phyloP scores from a whole-genome alignment of 2,888 invertebrate species.

The Andricus curvator region DNA sequence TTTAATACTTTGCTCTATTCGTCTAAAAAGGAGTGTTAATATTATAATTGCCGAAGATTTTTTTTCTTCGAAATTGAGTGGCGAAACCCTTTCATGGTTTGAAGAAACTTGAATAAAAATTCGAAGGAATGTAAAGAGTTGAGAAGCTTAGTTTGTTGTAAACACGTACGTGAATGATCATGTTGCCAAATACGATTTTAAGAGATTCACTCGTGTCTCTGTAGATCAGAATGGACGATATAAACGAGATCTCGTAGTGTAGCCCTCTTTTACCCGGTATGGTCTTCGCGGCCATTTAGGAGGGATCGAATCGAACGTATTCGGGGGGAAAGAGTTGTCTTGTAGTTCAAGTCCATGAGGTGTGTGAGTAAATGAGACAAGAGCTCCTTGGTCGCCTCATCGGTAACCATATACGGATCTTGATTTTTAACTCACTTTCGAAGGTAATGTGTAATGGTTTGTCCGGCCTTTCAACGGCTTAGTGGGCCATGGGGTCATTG shows the following conservation, averaged over 20 bases:
- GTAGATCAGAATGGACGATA: not conserved
- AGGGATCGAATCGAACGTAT: constrained; percentile 34
- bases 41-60: too few relatives aligned
- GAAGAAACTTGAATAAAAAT: not conserved
- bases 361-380: constrained; percentile 48
- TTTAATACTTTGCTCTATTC: too few relatives aligned
- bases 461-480: constrained; percentile 35
- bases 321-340: constrained; percentile 43
- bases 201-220: not conserved
- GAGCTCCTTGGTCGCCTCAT: constrained; percentile 49
- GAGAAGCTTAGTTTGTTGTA: not conserved
- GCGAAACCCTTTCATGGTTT: too few relatives aligned
- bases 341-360: constrained; percentile 46
- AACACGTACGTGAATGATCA: not conserved
- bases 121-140: not conserved
- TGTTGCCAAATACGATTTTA: not conserved
- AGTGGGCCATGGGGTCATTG: constrained; percentile 52
- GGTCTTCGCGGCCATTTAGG: constrained; percentile 4
- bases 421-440: constrained; percentile 67
- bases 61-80: too few relatives aligned
- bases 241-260: constrained; percentile 13
- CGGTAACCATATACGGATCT: constrained; percentile 67
- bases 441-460: constrained; percentile 59
- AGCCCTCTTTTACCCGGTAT: not conserved
- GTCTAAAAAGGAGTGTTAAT: too few relatives aligned